Conservation (phyloP, 2,888 invertebrate genomes). For the Galeopsomyia nigrocyanea region DNA sequence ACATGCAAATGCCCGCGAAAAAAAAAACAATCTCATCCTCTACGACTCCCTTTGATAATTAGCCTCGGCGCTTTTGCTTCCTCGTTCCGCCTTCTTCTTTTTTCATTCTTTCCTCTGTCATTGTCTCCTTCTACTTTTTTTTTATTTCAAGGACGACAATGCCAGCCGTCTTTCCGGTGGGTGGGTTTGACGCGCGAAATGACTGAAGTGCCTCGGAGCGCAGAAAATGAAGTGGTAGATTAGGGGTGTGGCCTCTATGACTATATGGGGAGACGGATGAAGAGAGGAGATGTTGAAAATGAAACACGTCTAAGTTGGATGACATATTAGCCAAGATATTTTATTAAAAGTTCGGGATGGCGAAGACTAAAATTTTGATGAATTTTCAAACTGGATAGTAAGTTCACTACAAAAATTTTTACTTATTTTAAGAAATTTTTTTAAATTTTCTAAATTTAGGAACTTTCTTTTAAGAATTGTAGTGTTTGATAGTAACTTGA, state of each 20-base stretch:
- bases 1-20: neutral
- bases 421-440: too few species aligned
- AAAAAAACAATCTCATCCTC: neutral
- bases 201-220: constrained; percentile 11
- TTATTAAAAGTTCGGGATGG: too few species aligned
- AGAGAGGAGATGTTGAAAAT: constrained; percentile 1
- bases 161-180: constrained; percentile 17
- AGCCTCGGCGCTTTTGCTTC: constrained; percentile 4
- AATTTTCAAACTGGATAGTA: too few species aligned
- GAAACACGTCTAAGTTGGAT: neutral
- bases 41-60: constrained; percentile 14
- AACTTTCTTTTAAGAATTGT: too few species aligned
- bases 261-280: neutral
- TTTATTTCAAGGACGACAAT: neutral
- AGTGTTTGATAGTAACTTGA: too few species aligned
- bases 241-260: neutral
- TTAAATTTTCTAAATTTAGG: too few species aligned
- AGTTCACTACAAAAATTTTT: too few species aligned
- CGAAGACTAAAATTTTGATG: too few species aligned
- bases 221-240: constrained; percentile 24
- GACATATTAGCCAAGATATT: neutral
- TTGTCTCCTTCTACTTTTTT: neutral
- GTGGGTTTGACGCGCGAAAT: constrained; percentile 11
- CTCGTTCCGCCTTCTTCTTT: neutral
- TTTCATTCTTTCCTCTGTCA: neutral